Conservation (phyloP, 1,140 invertebrate species). For the Wasmannia auropunctata region DNA sequence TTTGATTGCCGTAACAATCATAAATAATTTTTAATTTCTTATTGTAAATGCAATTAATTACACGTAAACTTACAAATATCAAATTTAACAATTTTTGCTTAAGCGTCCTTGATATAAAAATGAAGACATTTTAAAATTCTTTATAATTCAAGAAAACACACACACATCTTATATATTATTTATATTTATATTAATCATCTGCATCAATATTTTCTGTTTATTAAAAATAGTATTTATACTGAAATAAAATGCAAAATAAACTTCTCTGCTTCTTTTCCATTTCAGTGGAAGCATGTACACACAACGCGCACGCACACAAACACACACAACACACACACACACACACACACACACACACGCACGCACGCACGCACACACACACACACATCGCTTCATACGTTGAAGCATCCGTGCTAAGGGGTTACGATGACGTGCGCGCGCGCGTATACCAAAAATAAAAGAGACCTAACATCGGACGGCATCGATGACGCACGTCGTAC, state of each 20-base stretch:
- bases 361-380: too few relatives aligned
- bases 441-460: constrained; percentile 41
- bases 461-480: constrained; percentile 13
- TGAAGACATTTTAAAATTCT: neutral
- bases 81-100: neutral
- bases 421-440: neutral
- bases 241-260: constrained; percentile 4
- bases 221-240: neutral
- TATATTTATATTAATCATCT: neutral
- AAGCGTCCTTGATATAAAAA: neutral
- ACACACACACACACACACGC: too few relatives aligned
- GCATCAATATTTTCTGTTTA: neutral
- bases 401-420: neutral
- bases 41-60: constrained; percentile 5
- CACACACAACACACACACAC: too few relatives aligned
- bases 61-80: neutral
- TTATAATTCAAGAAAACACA: neutral
- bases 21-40: neutral
- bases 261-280: neutral
- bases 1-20: neutral
- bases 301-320: too few relatives aligned
- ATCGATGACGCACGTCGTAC: constrained; percentile 43
- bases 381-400: neutral
- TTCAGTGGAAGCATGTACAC: too few relatives aligned
- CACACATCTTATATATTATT: neutral